phyloP scores from a whole-genome alignment of 2,888 invertebrate genomes.

The Tridacna gigas region DNA sequence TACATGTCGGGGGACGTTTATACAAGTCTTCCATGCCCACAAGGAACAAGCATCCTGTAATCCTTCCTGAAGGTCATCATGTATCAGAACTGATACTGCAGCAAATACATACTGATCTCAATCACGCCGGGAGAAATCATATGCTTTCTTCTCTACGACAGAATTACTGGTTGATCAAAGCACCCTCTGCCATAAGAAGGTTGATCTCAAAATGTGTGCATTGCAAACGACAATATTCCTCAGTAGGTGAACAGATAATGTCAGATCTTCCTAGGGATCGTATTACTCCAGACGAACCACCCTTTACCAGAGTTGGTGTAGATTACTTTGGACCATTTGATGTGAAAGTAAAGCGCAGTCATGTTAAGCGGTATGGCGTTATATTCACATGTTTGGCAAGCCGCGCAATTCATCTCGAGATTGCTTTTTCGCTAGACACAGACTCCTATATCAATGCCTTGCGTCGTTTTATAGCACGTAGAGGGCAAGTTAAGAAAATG shows the following conservation, averaged over 20 bases:
- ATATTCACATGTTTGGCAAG: slow-evolving; percentile 56
- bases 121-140: slow-evolving; percentile 46
- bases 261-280: too few species aligned
- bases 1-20: slow-evolving; percentile 27
- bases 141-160: too few species aligned
- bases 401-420: background rate
- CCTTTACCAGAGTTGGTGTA: too few species aligned
- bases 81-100: slow-evolving; percentile 40
- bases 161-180: too few species aligned
- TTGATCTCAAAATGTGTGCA: too few species aligned
- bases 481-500: background rate
- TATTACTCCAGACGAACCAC: too few species aligned
- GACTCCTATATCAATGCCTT: too few species aligned
- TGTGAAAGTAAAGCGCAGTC: slow-evolving; percentile 49
- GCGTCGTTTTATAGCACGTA: background rate
- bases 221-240: too few species aligned
- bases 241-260: too few species aligned
- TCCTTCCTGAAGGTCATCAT: slow-evolving; percentile 45
- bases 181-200: too few species aligned
- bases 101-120: slow-evolving; percentile 30
- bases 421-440: background rate
- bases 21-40: slow-evolving; percentile 11
- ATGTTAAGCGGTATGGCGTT: slow-evolving; percentile 59
- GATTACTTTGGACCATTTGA: too few species aligned
- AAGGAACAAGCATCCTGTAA: slow-evolving; percentile 31